Base-by-base conservation (phyloP, 2,888 invertebrate species). In the Eristalis arbustorum region DNA sequence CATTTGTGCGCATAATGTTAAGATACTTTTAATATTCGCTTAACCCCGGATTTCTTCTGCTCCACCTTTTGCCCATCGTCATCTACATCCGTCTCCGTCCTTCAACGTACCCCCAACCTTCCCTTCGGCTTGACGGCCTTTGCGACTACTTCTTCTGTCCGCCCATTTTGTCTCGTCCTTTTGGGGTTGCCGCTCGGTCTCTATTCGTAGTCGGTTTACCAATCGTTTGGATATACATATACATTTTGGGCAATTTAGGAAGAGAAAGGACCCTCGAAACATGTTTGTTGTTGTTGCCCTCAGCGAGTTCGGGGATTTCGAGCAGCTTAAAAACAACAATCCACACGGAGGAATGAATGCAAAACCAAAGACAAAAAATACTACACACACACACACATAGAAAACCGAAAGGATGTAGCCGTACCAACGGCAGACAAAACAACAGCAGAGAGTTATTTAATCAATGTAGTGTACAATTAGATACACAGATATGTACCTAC, bases 1-100 rank as follows among this genome's bases (percentile, higher is more conserved):
- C 69, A 76, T 85, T 81, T 77, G 81, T 85, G 85, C 85, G 82
- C 77, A 85, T 85, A 85, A 77, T 85, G 72, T 80, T 68, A 28
- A 73, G 77, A 62, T 85, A 77, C 63, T 76, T 84, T 84, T 64
- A 76, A 73, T 80, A 84, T 80, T 77, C 82, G 77, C 82, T 85
- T 77, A 81, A 71, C 81, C 81, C 69, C 61, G 77, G 77, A 73
- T 74, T 71, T 64, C 18, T 57, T 67, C 69, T 18, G 40, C 63
- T 40, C 64, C 69, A 34, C 28, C 31, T 59, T 59, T 28, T 59
- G 14, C 59, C 59, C 59, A 59, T 59, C 49, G 49, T 49, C 49
- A 49, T 49, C 18, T 18, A 18, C 49, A 5, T 49, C 49, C 8
- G 49, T 18, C 18, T 6, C 18, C 37, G 37, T 13, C 37, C 13